These are phyloP conservation scores for Drosophila flavopinicola DNA, from an alignment of 2,888 invertebrate genomes.

Conservation along the genomic window DNA sequence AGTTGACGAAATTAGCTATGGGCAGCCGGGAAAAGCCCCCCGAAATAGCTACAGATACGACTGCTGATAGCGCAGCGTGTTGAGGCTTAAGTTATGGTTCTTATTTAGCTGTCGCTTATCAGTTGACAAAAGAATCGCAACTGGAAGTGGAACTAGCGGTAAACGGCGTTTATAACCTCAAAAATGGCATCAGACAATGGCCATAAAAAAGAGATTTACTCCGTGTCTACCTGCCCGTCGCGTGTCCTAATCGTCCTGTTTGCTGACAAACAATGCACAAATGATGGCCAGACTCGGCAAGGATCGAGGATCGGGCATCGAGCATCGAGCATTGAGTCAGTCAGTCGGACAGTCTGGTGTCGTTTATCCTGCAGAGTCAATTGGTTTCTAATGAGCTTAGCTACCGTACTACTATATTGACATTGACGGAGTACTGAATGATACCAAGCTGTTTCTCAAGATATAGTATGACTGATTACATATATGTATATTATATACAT, in stretches of 20 bases:
- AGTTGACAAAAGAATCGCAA: conserved; percentile 1
- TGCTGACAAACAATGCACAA: conserved; percentile 47
- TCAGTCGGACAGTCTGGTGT: conserved; percentile 40
- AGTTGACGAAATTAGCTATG: conserved; percentile 45
- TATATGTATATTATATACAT: no score
- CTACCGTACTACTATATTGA: conserved; percentile 34
- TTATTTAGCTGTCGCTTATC: no score
- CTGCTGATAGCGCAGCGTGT: conserved; percentile 11
- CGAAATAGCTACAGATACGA: conserved; percentile 21
- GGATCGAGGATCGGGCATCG: neutral
- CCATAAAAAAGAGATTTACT: conserved; percentile 43
- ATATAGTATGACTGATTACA: conserved; percentile 11
- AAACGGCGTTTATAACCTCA: conserved; percentile 16
- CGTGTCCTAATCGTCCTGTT: conserved; percentile 46
- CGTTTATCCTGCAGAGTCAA: conserved; percentile 69
- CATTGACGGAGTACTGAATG: conserved; percentile 21
- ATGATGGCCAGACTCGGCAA: conserved; percentile 58
- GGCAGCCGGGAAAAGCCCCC: conserved; percentile 13
- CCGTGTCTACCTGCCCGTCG: conserved; percentile 37
- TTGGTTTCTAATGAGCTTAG: conserved; percentile 78
- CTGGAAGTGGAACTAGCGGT: conserved; percentile 21
- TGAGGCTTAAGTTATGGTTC: conserved; percentile 19
- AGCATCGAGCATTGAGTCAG: conserved; percentile 4
- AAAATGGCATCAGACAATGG: conserved; percentile 46
- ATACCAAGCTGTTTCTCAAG: conserved; percentile 1